Evolutionary conservation across 2,113 vertebrate genomes (phyloP).

Genomic region (Rattus rattus): DNA sequence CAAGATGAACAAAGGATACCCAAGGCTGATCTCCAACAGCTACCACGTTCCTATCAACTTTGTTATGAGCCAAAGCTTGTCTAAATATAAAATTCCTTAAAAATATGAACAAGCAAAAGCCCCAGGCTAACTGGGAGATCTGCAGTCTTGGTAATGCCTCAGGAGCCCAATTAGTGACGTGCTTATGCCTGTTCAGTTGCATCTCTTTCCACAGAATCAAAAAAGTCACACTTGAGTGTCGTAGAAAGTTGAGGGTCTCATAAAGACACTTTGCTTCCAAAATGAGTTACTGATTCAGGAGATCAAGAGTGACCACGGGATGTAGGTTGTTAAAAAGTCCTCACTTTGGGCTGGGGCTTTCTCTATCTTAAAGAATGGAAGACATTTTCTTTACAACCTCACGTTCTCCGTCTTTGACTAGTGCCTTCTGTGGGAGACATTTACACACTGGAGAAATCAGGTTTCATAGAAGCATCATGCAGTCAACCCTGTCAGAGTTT

Average conservation of each 20-base stretch:
- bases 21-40: background rate
- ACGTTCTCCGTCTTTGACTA: background rate
- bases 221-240: background rate
- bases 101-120: background rate
- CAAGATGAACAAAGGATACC: background rate
- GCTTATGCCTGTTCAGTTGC: background rate
- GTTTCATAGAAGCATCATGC: background rate
- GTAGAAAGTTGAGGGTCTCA: background rate
- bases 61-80: background rate
- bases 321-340: background rate
- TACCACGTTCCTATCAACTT: background rate
- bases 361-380: background rate
- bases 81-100: background rate
- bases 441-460: background rate
- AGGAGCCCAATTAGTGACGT: background rate
- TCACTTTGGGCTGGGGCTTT: background rate
- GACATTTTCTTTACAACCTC: background rate
- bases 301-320: background rate
- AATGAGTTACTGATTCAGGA: background rate
- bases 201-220: background rate
- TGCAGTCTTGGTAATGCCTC: background rate
- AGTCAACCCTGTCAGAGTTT: background rate
- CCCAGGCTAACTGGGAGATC: background rate
- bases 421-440: background rate
- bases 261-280: background rate